Evolutionary conservation across 2,888 invertebrate genomes (phyloP).

Genomic region (Mantis religiosa): DNA sequence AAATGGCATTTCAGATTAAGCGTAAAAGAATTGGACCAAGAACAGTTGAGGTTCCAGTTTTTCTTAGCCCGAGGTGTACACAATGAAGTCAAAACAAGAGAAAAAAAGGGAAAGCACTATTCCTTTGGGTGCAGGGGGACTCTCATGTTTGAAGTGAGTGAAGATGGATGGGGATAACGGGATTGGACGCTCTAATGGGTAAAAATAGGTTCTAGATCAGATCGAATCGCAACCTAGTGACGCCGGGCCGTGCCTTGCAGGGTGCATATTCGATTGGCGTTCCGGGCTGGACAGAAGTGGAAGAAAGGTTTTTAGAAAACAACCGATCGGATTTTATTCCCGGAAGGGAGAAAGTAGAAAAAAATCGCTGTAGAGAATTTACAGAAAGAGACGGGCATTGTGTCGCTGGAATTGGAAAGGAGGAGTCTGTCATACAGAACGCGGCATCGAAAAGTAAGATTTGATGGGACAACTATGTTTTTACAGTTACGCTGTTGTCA

Average conservation of each 20-base stretch:
- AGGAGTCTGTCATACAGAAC: background rate
- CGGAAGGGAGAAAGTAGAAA: background rate
- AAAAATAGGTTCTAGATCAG: constrained; percentile 6
- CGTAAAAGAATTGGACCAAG: too few relatives aligned
- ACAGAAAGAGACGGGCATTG: background rate
- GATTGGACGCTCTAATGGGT: background rate
- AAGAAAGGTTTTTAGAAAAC: background rate
- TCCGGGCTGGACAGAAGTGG: background rate
- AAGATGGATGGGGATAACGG: constrained; percentile 6
- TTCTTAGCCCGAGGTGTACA: background rate
- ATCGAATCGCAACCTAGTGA: background rate
- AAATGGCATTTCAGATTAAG: too few relatives aligned
- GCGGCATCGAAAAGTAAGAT: background rate
- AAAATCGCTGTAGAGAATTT: background rate
- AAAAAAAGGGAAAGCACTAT: background rate
- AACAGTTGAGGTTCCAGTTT: background rate
- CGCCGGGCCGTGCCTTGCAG: background rate
- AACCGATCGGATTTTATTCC: background rate
- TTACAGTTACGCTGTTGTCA: background rate
- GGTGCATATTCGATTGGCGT: background rate
- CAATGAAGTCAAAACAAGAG: background rate
- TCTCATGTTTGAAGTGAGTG: background rate
- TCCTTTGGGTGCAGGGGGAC: background rate
- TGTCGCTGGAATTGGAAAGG: background rate
- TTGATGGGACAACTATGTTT: background rate